These are phyloP conservation scores for Gymnogyps californianus DNA, from an alignment of 2,113 vertebrate genomes.

Conservation along the genomic window DNA sequence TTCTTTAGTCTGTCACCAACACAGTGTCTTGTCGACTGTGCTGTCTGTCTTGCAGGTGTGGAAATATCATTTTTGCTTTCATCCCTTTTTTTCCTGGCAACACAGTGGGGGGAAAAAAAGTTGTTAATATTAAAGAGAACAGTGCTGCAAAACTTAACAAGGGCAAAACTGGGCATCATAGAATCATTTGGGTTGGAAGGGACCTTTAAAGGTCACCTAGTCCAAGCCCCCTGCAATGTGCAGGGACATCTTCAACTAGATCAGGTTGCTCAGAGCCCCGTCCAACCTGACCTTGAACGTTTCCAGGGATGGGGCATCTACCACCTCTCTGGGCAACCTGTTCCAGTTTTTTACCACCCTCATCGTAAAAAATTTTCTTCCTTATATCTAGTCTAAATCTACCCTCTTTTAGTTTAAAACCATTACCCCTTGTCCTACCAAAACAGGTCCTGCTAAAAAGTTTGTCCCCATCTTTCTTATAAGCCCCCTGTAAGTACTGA, in stretches of 20 bases:
- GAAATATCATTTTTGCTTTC: not conserved
- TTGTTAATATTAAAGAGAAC: not conserved
- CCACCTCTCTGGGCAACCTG: not conserved
- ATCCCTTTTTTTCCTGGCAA: not conserved
- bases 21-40: not conserved
- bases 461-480: not conserved
- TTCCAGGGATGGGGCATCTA: not conserved
- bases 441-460: not conserved
- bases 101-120: not conserved
- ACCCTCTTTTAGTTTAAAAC: not conserved
- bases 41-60: not conserved
- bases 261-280: not conserved
- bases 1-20: constrained; percentile 18
- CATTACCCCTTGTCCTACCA: not conserved
- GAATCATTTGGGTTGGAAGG: not conserved
- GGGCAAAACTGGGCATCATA: not conserved
- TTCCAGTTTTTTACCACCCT: not conserved
- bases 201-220: not conserved
- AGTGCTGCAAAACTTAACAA: not conserved
- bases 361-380: not conserved
- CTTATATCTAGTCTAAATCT: not conserved
- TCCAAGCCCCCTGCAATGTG: not conserved
- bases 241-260: not conserved
- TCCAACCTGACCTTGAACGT: not conserved
- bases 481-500: not conserved